Conservation (phyloP, 2,888 invertebrate genomes). For the Nasonovia ribisnigri region DNA sequence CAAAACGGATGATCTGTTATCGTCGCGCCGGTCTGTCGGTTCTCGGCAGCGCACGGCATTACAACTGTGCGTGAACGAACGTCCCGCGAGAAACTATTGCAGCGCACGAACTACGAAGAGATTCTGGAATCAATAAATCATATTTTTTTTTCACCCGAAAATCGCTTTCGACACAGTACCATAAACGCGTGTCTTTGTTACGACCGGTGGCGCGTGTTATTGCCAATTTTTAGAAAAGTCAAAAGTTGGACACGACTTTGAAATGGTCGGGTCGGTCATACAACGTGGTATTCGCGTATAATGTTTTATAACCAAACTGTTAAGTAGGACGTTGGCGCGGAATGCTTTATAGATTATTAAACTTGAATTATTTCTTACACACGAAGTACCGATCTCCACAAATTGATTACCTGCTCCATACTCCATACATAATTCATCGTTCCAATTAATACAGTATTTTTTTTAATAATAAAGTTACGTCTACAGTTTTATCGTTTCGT, state of each 20-base stretch:
- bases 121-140: background rate
- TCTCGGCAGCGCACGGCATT: background rate
- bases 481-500: no score
- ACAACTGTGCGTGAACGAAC: background rate
- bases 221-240: background rate
- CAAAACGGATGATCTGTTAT: slow-evolving; percentile 34
- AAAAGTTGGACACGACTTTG: background rate
- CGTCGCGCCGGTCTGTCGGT: background rate
- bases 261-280: background rate
- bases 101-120: background rate
- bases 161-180: background rate
- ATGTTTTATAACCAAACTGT: background rate
- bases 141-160: background rate
- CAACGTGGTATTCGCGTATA: background rate
- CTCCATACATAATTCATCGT: no score
- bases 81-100: background rate
- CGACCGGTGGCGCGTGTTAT: background rate
- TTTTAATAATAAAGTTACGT: no score
- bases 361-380: background rate
- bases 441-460: no score
- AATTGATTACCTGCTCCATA: no score
- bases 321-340: background rate
- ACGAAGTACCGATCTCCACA: background rate
- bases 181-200: background rate
- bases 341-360: background rate